phyloP scores from a whole-genome alignment of 2,113 vertebrate genomes.

The Etia nguti region DNA sequence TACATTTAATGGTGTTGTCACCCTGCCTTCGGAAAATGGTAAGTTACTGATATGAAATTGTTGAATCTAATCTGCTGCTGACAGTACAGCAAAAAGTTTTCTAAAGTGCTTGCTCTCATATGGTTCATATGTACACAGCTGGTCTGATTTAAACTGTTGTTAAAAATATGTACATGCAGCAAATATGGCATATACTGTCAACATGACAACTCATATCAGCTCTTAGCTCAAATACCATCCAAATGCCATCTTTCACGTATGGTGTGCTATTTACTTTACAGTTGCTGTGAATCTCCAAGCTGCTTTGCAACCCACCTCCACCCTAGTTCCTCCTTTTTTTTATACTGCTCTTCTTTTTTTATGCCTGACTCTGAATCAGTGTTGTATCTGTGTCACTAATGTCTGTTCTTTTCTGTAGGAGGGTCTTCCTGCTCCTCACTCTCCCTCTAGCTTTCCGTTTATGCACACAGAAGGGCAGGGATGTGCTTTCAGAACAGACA shows the following conservation, averaged over 20 bases:
- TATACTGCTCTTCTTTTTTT: not conserved
- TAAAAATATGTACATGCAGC: not conserved
- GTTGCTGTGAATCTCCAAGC: not conserved
- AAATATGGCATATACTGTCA: not conserved
- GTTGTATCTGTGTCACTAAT: not conserved
- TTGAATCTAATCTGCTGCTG: not conserved
- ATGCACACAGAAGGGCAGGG: not conserved
- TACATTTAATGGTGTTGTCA: not conserved
- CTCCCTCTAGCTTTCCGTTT: not conserved
- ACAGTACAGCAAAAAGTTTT: not conserved
- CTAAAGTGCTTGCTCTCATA: not conserved
- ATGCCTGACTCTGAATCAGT: not conserved
- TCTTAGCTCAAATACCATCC: not conserved
- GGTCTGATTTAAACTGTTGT: not conserved
- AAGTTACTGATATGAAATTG: not conserved
- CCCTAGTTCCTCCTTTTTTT: not conserved
- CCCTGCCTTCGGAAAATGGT: accelerated
- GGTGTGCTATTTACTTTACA: not conserved
- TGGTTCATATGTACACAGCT: not conserved
- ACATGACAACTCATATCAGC: not conserved
- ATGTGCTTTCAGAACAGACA: not conserved
- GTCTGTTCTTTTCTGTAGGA: not conserved
- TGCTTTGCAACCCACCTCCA: not conserved
- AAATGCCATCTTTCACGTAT: not conserved
- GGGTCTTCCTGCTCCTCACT: not conserved